Base-by-base conservation (phyloP, 2,797 vertebrate genomes). In the Mycteria americana region DNA sequence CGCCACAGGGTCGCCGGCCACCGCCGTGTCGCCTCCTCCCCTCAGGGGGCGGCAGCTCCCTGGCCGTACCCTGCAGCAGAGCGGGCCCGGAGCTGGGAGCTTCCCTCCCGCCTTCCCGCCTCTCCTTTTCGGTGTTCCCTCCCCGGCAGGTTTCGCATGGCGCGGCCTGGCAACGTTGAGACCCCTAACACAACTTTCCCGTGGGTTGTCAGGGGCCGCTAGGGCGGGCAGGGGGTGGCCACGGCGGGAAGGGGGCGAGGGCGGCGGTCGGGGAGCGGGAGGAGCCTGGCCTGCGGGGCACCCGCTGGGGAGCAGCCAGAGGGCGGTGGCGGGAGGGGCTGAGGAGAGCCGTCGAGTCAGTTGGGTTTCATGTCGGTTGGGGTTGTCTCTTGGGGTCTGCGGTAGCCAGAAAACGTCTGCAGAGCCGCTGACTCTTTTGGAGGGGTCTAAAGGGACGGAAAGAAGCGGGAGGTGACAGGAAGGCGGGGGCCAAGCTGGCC, bases 361-460 rank as follows among this genome's bases (percentile, higher is more conserved):
- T 4, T 13, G 33, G 56, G 39, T 11, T 37, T 83, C 11, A 0
- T 19, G 51, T 14, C 5, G 7, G 6, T 1, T 22, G 28, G 22
- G 21, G 12, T 17, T 30, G 7, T 16, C 27, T 31, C 45, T 46
- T 22, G 78, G 41, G 35, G 39, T 57, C 37, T 46, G 54, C 8
- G 9, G 23, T 11, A 35, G 28, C 37, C 65, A 28, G 37, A 23
- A 41, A 27, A 35, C 6, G 39, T 5, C 67, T 25, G 45, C 50
- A 39, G 63, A 43, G 54, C 31, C 28, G 9, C 14, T 19, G 39
- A 3, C 9, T 53, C 1, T 12, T 62, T 13, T 5, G 25, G 43
- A 54, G 33, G 31, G 11, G 15, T n/a, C 54, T 57, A 3, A 37
- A 39, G 16, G 33, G 11, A 6, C 18, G 9, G 48, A 5, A 11